A percentile compares a stretch with the other conserved stretches of the same genome.
Evolutionary conservation across 2,797 vertebrate genomes (phyloP).

Genomic region (Amblyraja radiata): DNA sequence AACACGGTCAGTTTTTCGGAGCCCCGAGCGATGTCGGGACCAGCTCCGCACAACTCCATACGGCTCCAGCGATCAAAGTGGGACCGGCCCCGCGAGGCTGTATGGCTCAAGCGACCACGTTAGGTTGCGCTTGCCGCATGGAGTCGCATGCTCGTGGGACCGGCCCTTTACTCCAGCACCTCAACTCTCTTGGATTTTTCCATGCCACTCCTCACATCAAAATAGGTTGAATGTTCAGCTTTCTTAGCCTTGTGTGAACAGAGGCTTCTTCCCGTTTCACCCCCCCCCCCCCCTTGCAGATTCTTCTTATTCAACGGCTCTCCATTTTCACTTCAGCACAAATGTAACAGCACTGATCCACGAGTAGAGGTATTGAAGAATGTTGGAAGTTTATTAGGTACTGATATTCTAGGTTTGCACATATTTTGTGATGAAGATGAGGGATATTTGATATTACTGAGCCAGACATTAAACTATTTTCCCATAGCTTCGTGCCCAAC

Average conservation of each 20-base stretch:
- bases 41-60: too few relatives aligned
- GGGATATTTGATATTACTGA: neutral
- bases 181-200: neutral
- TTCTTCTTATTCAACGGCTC: neutral
- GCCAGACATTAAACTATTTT: neutral
- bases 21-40: too few relatives aligned
- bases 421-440: neutral
- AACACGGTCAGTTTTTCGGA: too few relatives aligned
- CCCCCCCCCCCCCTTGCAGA: neutral
- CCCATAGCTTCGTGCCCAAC: neutral
- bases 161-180: too few relatives aligned
- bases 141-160: too few relatives aligned
- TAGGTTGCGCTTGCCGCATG: too few relatives aligned
- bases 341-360: neutral
- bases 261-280: neutral
- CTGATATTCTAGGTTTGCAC: neutral
- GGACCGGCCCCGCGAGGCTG: too few relatives aligned
- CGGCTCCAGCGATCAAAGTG: too few relatives aligned
- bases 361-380: neutral
- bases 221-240: neutral
- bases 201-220: neutral
- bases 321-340: neutral
- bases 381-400: neutral
- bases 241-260: neutral
- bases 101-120: too few relatives aligned